Base-by-base conservation (phyloP, 1,140 invertebrate genomes). In the Caenorhabditis latens region DNA sequence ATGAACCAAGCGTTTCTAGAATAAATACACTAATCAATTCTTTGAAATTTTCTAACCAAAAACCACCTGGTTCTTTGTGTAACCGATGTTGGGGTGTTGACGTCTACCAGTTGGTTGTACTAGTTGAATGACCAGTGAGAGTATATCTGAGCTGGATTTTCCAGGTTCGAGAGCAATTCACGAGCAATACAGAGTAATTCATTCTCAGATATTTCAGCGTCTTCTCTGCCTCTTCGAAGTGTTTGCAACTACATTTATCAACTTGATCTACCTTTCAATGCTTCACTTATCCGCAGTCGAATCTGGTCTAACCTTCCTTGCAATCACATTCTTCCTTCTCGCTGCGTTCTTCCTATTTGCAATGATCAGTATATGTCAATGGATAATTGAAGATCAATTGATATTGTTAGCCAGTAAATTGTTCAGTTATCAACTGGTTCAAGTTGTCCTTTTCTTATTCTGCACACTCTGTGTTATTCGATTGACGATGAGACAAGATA, bases 181-280 rank as follows among this genome's bases (percentile, higher is more conserved):
- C 19, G 16, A 58, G 57, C n/a, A n/a, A 16, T n/a, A 58, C 13
- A 7, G 6, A 7, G 0, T 7, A 65, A 65, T 8, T 11, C 40
- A 65, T 11, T 40, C 24, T 0, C 32, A 7, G 19, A 61, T 5
- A 13, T 71, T 71, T 19, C 65, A 71, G 65, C 16, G 40, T 1
- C 42, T 43, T 32, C 21, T 71, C 11, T 71, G 65, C 8, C 16
- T 71, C 5, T 71, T 71, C 65, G 65, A 71, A 43, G 65, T 71
- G 1, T 71, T 71, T 19, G 65, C 65, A 7, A 71, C 65, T 4
- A 11, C 24, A 14, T 71, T 71, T 42, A 46, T 71, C 65, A 43
- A 71, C 19, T 13, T 71, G 19, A 71, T 71, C 42, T 71, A 71
- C 42, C 65, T 71, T 19, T 71, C 65, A 71, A 71, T 71, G 65